phyloP scores from a whole-genome alignment of 2,113 vertebrate species.

The Alethe diademata region DNA sequence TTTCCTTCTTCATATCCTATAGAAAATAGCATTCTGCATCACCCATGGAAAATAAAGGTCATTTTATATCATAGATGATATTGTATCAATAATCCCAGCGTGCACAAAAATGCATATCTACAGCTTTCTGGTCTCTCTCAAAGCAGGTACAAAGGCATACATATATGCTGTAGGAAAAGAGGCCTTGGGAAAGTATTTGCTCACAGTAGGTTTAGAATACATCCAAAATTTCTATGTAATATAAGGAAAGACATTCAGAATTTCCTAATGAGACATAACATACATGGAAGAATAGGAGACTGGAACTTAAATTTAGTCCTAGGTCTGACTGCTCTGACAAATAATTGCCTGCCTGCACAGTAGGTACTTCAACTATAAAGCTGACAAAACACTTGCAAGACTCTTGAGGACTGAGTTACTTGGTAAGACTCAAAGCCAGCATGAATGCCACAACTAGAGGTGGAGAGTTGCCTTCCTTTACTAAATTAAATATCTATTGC shows the following conservation, averaged over 20 bases:
- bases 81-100: not conserved
- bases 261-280: not conserved
- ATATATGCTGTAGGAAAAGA: not conserved
- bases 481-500: slow-evolving; percentile 40
- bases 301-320: not conserved
- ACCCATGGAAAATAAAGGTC: not conserved
- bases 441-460: not conserved
- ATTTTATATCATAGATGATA: not conserved
- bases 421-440: not conserved
- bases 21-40: not conserved
- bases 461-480: not conserved
- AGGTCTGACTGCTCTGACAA: not conserved
- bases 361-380: not conserved
- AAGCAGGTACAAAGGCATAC: not conserved
- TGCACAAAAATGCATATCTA: not conserved
- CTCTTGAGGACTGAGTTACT: not conserved
- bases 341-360: not conserved
- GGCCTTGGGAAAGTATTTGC: not conserved
- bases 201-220: not conserved
- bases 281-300: not conserved
- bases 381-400: not conserved
- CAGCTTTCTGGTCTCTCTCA: not conserved
- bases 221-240: not conserved
- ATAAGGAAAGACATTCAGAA: not conserved
- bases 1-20: not conserved